Evolutionary conservation across 2,888 invertebrate genomes (phyloP).

Genomic region (Dione juno): DNA sequence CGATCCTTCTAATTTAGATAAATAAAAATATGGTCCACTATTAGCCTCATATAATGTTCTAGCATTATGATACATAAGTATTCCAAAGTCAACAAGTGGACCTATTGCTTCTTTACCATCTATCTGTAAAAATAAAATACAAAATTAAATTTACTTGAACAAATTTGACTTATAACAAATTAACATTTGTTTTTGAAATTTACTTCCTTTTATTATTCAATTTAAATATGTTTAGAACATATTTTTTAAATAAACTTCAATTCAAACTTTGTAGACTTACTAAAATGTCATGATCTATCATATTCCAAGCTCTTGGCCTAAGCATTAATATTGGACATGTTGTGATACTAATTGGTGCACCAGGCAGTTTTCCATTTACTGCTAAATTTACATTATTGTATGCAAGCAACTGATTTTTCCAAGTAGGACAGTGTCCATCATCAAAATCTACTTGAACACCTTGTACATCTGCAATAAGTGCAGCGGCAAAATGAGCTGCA

Average conservation of each 20-base stretch:
- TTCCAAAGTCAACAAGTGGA: conserved; percentile 87
- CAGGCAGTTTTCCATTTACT: conserved; percentile 77
- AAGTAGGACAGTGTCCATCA: conserved; percentile 89
- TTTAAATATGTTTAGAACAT: no score
- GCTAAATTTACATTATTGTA: conserved; percentile 84
- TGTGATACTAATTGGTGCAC: conserved; percentile 76
- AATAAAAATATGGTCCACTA: conserved; percentile 87
- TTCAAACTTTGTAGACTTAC: no score
- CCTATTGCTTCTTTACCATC: conserved; percentile 85
- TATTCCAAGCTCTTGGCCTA: conserved; percentile 89
- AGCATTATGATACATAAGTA: conserved; percentile 87
- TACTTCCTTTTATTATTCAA: no score
- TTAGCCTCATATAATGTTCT: conserved; percentile 76
- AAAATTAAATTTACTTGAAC: no score
- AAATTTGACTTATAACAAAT: no score
- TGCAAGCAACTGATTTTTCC: conserved; percentile 86
- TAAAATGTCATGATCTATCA: conserved; percentile 86
- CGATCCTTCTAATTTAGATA: conserved; percentile 87
- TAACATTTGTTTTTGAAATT: no score
- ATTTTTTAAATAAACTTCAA: no score
- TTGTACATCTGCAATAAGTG: conserved; percentile 82
- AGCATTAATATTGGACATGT: conserved; percentile 86
- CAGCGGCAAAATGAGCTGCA: conserved; percentile 80
- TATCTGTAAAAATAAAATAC: conserved; percentile 64
- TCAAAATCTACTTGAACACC: conserved; percentile 87